Evolutionary conservation across 2,888 invertebrate species (phyloP).

Genomic region (Acanthosepion lycidas): DNA sequence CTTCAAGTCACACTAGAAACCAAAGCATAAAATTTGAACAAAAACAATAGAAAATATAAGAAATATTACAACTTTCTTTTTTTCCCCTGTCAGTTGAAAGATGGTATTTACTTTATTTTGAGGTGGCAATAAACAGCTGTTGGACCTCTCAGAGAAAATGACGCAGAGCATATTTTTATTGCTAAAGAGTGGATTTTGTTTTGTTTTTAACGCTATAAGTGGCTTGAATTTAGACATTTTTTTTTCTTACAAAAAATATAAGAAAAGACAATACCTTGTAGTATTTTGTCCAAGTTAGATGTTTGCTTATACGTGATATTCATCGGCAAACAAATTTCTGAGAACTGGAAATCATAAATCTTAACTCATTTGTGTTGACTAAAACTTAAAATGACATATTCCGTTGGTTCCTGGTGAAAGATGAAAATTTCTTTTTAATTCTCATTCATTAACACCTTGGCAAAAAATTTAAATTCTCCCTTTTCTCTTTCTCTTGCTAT

Average conservation of each 20-base stretch:
- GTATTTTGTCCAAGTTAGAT: not conserved
- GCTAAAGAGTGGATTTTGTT: not conserved
- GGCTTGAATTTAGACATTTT: not conserved
- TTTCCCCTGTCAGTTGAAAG: not conserved
- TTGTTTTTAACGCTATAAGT: slow-evolving; percentile 15
- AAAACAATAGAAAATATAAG: slow-evolving; percentile 1
- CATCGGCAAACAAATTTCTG: not conserved
- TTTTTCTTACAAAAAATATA: not conserved
- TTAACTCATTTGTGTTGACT: not conserved
- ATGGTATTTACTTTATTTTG: not conserved
- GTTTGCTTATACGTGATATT: not conserved
- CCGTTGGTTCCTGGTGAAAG: not conserved
- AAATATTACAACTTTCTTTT: not conserved
- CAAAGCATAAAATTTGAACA: not conserved
- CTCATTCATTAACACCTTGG: too few relatives aligned
- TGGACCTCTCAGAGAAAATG: not conserved
- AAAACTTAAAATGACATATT: not conserved
- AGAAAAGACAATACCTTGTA: not conserved
- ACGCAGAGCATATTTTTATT: not conserved
- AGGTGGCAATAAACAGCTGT: not conserved
- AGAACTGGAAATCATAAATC: not conserved
- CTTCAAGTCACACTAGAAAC: not conserved
- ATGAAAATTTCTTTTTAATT: too few relatives aligned
- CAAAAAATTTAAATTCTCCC: too few relatives aligned
- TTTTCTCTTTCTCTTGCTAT: too few relatives aligned